A percentile compares a stretch with the other conserved stretches of the same genome.
These are phyloP conservation scores for Danio aesculapii DNA, from an alignment of 2,797 vertebrate genomes.

Conservation along the genomic window DNA sequence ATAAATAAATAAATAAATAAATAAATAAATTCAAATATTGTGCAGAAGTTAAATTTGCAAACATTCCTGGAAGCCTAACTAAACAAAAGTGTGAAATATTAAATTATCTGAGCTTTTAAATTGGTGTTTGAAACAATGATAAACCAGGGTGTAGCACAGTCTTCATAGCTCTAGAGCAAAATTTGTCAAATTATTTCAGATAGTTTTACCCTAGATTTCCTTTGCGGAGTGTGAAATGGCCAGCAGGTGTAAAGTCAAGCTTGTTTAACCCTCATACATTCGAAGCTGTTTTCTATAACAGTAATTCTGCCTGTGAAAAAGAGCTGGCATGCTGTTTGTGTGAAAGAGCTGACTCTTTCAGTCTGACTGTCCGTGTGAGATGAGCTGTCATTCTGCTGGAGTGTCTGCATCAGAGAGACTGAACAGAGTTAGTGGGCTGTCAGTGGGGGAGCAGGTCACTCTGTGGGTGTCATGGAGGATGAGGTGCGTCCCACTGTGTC, in stretches of 20 bases:
- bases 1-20: too few relatives aligned
- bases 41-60: too few relatives aligned
- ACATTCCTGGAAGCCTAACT: too few relatives aligned
- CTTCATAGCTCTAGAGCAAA: too few relatives aligned
- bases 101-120: too few relatives aligned
- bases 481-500: constrained; percentile 27
- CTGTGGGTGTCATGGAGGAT: constrained; percentile 34
- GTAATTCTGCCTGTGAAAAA: background rate
- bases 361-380: constrained; percentile 6
- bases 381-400: constrained; percentile 18
- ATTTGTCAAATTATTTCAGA: background rate
- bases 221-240: background rate
- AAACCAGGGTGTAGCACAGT: too few relatives aligned
- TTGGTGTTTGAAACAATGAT: too few relatives aligned
- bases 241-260: background rate
- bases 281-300: background rate
- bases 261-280: background rate
- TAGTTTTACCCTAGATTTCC: background rate
- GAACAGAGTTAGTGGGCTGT: constrained; percentile 9
- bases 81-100: too few relatives aligned
- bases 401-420: constrained; percentile 23
- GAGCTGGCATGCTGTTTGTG: constrained; percentile 22
- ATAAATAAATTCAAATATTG: too few relatives aligned
- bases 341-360: background rate
- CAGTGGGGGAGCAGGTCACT: constrained; percentile 36